Evolutionary conservation across 2,888 invertebrate species (phyloP), one percentile per base, ranked within the genome.

Genomic region (Melanostoma scalare): DNA sequence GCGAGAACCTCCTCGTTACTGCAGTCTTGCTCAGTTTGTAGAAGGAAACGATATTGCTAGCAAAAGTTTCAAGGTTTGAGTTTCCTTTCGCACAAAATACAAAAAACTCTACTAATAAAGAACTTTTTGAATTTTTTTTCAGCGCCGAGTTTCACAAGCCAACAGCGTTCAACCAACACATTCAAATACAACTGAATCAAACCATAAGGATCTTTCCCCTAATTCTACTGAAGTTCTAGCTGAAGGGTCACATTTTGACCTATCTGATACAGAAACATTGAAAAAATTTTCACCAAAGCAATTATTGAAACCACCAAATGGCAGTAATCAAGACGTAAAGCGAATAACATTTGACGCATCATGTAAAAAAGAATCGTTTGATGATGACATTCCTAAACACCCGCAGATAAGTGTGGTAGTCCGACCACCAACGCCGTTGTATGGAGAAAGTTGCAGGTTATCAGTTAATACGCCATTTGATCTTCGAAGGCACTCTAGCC

Each of bases 1-100:
- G 33, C 86, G 88, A 3, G 93, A 94, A 86, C 94, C 94, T 69
- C 93, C 93, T 55, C 94, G 94, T 86, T 95, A 94, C 88, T 96
- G 96, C 89, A 96, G 96, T 88, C 91, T 96, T 87, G 96, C 96
- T 0, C 94, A 96, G 86, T 96, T 96, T 88, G 95, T 95, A 78
- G 96, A 96, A 91, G 96, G 96, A 30, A 96, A 94, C 89, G 96
- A 96, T 89, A 96, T 96, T 80, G 96, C 95, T 0, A 93, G 96
- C 56, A 93, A 94, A 89, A 96, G 96, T 2, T 95, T 96, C 89
- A 95, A 94, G 90, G 91, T 91, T 88, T 85, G 87, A 86, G 46
- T 38, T 65, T 20, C 31, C 10, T 30, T 8, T 44, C 30, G 40
- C 30, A 6, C 6, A 0, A 35, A 20, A 3, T 10, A n/a, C 3